Evolutionary conservation across 2,797 vertebrate genomes (phyloP).

Genomic region (Synanceia verrucosa): DNA sequence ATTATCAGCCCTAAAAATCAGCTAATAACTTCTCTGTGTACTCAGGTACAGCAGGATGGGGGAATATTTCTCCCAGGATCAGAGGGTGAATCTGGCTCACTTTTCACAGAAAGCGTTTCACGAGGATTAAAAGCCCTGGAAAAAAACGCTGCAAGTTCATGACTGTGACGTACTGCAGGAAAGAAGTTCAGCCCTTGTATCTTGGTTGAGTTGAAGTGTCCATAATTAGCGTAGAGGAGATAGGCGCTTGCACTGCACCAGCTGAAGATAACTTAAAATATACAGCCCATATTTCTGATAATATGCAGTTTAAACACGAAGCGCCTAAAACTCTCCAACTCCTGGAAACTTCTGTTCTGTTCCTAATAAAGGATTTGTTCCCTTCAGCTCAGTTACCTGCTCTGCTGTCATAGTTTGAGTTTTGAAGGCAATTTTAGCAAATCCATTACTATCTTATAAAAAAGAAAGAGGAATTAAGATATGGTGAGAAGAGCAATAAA

Average conservation of each 20-base stretch:
- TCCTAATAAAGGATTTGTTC: constrained; percentile 37
- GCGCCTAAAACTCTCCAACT: neutral
- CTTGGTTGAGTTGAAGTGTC: constrained; percentile 1
- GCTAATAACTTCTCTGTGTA: constrained; percentile 56
- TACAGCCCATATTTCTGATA: constrained; percentile 7
- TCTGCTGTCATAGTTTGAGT: constrained; percentile 18
- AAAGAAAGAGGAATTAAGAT: constrained; percentile 11
- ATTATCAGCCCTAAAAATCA: constrained; percentile 62
- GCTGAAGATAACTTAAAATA: constrained; percentile 22
- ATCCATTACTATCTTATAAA: neutral
- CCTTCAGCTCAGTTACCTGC: neutral
- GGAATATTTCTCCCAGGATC: constrained; percentile 42
- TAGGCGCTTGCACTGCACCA: neutral
- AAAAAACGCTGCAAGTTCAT: constrained; percentile 29
- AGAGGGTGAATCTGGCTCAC: constrained; percentile 28
- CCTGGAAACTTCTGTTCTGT: constrained; percentile 24
- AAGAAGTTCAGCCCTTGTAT: constrained; percentile 21
- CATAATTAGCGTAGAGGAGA: constrained; percentile 12
- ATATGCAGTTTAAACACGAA: constrained; percentile 9
- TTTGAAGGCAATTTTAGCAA: constrained; percentile 15
- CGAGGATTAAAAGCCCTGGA: constrained; percentile 41
- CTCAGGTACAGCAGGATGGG: constrained; percentile 23
- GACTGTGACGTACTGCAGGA: constrained; percentile 15
- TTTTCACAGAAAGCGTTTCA: constrained; percentile 52
- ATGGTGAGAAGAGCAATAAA: constrained; percentile 6